Evolutionary conservation across 2,888 invertebrate species (phyloP), one percentile per base, ranked within the genome.

Genomic region (Micoletzkya japonica): DNA sequence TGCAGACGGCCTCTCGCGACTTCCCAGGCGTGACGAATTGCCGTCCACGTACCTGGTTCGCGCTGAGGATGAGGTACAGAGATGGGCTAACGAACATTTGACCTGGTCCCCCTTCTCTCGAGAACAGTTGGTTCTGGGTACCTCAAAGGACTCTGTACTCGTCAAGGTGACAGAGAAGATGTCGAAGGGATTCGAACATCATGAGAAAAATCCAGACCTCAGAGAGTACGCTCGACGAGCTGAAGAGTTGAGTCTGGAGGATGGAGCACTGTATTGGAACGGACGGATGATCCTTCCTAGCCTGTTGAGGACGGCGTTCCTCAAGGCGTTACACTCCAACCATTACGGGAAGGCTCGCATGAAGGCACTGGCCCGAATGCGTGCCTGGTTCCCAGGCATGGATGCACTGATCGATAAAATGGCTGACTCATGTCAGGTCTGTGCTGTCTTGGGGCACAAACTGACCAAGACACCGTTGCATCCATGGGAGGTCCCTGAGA

Each of bases 1-100:
- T 0, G 87, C 87, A 0, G 87, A 88, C 72, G 78, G 81, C 0
- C 71, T 87, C 3, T 86, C 85, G 0, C 64, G 86, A 32, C 60
- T 75, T 17, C 61, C 59, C 1, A 28, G n/a, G 3, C 14, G 17
- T 4, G 4, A 2, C 1, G 70, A 70, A 24, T 44, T 70, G 17
- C 60, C 70, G 14, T 37, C 54, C 0, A 26, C 32, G 0, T 6
- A 70, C 20, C 1, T 14, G 0, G 37, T 70, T 6, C n/a, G 30
- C 3, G 34, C 17, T 20, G 50, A 44, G 1, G 59, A 50, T 59
- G 26, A 58, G 1, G 3, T 68, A 7, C 6, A 14, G 17, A 26
- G 57, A 57, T 57, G 59, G 59, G 59, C 7, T 20, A 34, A 36
- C 10, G n/a, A 37, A 37, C 4, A 6, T 1, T 34, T 61, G 1